Base-by-base conservation (phyloP, 2,113 vertebrate genomes). In the Alectura lathami region DNA sequence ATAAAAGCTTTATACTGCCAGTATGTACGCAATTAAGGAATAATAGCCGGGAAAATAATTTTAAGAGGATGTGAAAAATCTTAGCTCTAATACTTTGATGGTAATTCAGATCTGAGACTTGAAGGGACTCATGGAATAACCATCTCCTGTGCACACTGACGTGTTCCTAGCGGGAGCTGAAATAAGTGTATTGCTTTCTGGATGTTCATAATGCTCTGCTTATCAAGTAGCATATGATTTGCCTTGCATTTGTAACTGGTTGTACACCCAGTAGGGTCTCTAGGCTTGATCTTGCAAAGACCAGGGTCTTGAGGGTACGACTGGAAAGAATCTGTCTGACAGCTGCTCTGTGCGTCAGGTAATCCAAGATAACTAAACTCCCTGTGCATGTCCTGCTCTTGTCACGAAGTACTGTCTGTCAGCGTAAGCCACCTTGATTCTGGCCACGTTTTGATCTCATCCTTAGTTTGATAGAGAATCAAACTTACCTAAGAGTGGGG, bases 131-230 rank as follows among this genome's bases (percentile, higher is more conserved):
- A 42, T 23, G 54, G 40, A 85, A 47, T 42, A 77, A 14, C 50
- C 42, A 64, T 66, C 47, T 59, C 60, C 27, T 50, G 64, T 66
- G 42, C 48, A 32, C 4, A 4, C 13, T 86, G 32, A 30, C 0
- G 0, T 0, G 0, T 51, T 81, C 42, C 43, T 54, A 50, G 45
- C 42, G 63, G 42, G 53, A 54, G 36, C 40, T 64, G 68, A 81
- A 75, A 72, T 92, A 76, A 54, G 51, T 68, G 32, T 68, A 26
- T 30, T 64, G 59, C 50, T 85, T 92, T 66, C 62, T 68, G 30
- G 67, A 59, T 82, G 53, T 79, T 66, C 62, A 17, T 77, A 45
- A 47, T 47, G 13, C 9, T 56, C 13, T 45, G 27, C 45, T 90
- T 93, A 53, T 70, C 42, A 82, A 62, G 27, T 17, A 42, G 16